Base-by-base conservation (phyloP, 2,888 invertebrate genomes). In the Chymomyza caudatula region DNA sequence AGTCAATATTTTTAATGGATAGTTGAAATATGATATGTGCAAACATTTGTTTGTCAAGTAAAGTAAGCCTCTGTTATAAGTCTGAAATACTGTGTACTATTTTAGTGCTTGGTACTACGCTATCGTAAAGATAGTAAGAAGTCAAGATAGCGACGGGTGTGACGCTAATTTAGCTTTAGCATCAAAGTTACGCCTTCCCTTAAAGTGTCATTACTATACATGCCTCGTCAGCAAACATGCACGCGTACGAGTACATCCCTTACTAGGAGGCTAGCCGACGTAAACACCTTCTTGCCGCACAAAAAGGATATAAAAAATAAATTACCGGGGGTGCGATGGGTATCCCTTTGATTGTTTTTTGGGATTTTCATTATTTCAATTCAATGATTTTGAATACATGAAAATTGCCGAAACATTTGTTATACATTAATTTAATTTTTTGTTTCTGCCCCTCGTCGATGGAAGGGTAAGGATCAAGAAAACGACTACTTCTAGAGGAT, bases 361-460 rank as follows among this genome's bases (percentile, higher is more conserved):
- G 77, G 87, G 88, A 88, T 88, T 88, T 87, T 79, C 87, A 88
- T 88, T 88, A 88, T 88, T 87, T 87, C 88, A 87, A 83, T 80
- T 88, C 85, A 88, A 78, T 88, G 88, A 85, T 86, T 88, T 88
- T 85, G 86, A 87, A 88, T 87, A 86, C 84, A 84, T 74, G 77
- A 80, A 88, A 88, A 87, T 88, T 87, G 83, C 77, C 77, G 85
- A 80, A 86, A 87, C 87, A 88, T 87, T 88, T 88, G 81, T 87
- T 83, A 76, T 77, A 78, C 71, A 84, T 78, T 80, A 76, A 82
- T 83, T 83, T 76, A 77, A 80, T 82, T 83, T 83, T 57, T 71
- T 61, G 54, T 58, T 49, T 22, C 13, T 13, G 42, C 37, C 29
- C 42, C 20, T 19, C 25, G 3, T 37, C 11, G 29, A 11, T 11